Evolutionary conservation across 1,140 invertebrate species (phyloP).

Genomic region (Leptinotarsa lineolata): DNA sequence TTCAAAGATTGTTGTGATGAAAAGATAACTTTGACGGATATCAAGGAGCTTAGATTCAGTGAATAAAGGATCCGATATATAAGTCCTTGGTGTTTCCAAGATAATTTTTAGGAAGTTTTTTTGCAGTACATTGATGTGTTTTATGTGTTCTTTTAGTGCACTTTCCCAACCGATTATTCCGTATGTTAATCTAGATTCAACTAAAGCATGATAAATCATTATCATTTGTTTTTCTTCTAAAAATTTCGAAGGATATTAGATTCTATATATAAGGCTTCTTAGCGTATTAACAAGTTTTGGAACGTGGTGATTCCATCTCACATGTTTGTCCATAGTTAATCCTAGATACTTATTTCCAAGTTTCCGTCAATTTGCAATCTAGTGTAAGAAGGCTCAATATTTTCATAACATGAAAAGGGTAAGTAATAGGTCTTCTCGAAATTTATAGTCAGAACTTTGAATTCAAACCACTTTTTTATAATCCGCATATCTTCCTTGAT

Average conservation of each 20-base stretch:
- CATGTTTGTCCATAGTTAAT: constrained; percentile 14
- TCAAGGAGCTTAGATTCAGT: neutral
- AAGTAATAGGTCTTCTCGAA: constrained; percentile 2
- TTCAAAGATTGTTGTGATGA: no score
- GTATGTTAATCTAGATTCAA: constrained; percentile 5
- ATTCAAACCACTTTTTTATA: constrained; percentile 7
- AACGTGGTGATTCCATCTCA: constrained; percentile 19
- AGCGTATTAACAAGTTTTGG: neutral
- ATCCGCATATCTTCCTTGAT: constrained; percentile 4
- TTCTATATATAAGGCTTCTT: neutral
- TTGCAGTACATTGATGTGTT: neutral
- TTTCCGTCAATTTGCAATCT: neutral
- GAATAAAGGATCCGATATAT: neutral
- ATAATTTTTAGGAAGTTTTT: constrained; percentile 5
- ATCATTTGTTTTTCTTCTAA: constrained; percentile 1
- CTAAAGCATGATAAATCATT: constrained; percentile 16
- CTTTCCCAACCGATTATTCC: neutral
- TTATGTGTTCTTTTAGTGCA: constrained; percentile 7
- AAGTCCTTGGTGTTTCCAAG: neutral
- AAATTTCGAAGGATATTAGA: constrained; percentile 2
- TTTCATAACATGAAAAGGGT: constrained; percentile 14
- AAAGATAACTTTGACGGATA: no score
- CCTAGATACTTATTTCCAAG: constrained; percentile 17
- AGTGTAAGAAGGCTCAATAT: neutral
- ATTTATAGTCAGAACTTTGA: constrained; percentile 1